Evolutionary conservation across 2,113 vertebrate species (phyloP).

Genomic region (Chloropsis hardwickii): DNA sequence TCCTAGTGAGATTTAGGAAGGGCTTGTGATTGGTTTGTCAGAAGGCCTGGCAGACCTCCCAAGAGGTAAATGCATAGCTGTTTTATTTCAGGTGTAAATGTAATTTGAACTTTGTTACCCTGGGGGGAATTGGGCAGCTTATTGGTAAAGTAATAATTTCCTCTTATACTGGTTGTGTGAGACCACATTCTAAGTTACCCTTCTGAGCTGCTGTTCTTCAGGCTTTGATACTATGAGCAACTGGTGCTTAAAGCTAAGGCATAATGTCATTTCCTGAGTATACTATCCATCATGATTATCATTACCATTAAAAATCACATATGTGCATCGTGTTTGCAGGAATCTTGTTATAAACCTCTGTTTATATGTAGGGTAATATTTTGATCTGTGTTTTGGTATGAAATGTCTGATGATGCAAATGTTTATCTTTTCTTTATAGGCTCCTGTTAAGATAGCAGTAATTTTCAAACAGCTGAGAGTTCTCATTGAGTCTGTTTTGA

Average conservation of each 20-base stretch:
- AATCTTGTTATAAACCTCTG: not conserved
- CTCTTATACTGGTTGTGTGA: not conserved
- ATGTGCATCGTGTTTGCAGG: not conserved
- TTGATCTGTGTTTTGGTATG: not conserved
- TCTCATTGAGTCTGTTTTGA: constrained; percentile 90
- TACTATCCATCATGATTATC: not conserved
- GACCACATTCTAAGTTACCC: not conserved
- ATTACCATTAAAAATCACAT: not conserved
- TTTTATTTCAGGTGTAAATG: not conserved
- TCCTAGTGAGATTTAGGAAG: not conserved
- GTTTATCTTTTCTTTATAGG: constrained; percentile 68
- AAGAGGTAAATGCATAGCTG: not conserved
- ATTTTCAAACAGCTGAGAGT: constrained; percentile 95
- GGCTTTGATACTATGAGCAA: not conserved
- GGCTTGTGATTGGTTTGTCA: not conserved
- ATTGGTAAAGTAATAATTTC: not conserved
- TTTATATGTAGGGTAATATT: not conserved
- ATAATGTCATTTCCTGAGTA: not conserved
- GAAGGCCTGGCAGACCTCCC: not conserved
- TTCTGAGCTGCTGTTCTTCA: not conserved
- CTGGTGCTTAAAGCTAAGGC: not conserved
- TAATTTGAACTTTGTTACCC: not conserved
- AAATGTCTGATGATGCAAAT: not conserved
- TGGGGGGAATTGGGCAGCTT: fast-evolving
- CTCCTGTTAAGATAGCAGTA: constrained; percentile 94